phyloP scores from a whole-genome alignment of 2,888 invertebrate species.

The Cephus sareptanus region DNA sequence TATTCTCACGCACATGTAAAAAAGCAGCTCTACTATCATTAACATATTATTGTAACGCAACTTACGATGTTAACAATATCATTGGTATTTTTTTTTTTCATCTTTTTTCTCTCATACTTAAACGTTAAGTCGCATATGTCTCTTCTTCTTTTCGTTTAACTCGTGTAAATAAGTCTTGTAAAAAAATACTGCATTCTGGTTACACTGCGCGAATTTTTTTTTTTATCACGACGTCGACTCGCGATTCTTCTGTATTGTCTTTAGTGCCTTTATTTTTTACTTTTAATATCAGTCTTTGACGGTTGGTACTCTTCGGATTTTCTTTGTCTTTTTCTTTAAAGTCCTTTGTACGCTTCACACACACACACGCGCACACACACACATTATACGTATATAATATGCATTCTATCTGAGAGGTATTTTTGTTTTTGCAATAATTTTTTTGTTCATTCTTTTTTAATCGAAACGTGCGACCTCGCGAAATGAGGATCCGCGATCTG shows the following conservation, averaged over 20 bases:
- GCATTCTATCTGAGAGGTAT: background rate
- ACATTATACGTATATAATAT: constrained; percentile 6
- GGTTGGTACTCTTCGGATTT: constrained; percentile 11
- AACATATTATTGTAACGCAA: background rate
- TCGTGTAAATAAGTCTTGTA: background rate
- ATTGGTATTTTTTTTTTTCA: background rate
- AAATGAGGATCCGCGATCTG: constrained; percentile 14
- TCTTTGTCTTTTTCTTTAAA: constrained; percentile 2
- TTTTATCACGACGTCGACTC: background rate
- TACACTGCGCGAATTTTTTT: background rate
- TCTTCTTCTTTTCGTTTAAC: background rate
- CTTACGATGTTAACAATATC: background rate
- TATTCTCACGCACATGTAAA: background rate
- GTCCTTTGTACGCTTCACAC: constrained; percentile 7
- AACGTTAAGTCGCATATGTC: background rate
- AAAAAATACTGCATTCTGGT: constrained; percentile 4
- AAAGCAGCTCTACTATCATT: background rate
- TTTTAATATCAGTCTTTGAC: background rate
- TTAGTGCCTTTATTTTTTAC: background rate
- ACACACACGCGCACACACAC: background rate
- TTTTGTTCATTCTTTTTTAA: constrained; percentile 7
- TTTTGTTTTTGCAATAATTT: constrained; percentile 2
- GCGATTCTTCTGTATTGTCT: background rate
- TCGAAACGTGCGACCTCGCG: constrained; percentile 12
- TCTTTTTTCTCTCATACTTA: background rate